phyloP scores from a whole-genome alignment of 2,797 vertebrate species.

The Schizopygopsis pylzovi region DNA sequence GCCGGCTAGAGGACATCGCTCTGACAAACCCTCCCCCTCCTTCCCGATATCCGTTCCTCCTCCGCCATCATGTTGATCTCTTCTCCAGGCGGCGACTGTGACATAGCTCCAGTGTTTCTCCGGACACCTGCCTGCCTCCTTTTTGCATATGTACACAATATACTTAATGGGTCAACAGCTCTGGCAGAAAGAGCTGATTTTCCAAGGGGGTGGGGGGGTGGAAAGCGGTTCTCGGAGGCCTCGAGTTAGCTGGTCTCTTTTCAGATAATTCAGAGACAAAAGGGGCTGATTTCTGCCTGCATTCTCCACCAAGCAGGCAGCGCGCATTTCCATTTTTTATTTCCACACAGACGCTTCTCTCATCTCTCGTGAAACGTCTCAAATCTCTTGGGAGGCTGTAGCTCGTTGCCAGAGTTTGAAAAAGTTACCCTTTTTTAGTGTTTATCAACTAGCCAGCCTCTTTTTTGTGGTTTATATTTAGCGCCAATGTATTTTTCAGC shows the following conservation, averaged over 20 bases:
- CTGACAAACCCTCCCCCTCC: conserved; percentile 28
- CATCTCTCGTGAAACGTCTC: conserved; percentile 38
- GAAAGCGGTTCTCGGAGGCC: conserved; percentile 57
- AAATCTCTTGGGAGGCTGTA: conserved; percentile 31
- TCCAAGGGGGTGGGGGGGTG: conserved; percentile 48
- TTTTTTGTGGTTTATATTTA: conserved; percentile 32
- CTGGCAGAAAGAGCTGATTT: conserved; percentile 63
- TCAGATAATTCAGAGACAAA: conserved; percentile 69
- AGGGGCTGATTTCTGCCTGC: conserved; percentile 63
- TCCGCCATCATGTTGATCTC: conserved; percentile 45
- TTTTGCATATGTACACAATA: conserved; percentile 73
- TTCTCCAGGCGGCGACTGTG: conserved; percentile 46
- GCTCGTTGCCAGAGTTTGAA: conserved; percentile 4
- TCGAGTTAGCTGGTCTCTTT: conserved; percentile 57
- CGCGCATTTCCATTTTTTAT: conserved; percentile 58
- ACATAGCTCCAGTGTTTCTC: conserved; percentile 62
- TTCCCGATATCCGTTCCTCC: conserved; percentile 39
- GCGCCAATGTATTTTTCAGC: conserved; percentile 1
- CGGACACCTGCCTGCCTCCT: conserved; percentile 66
- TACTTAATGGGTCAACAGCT: conserved; percentile 71
- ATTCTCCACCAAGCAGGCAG: conserved; percentile 60
- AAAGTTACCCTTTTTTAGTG: conserved; percentile 18
- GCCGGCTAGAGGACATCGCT: conserved; percentile 60
- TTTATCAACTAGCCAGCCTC: conserved; percentile 1
- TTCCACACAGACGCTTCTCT: conserved; percentile 50